These are phyloP conservation scores for Trichacis sp. DNA, from an alignment of 2,888 invertebrate species.

Conservation along the genomic window DNA sequence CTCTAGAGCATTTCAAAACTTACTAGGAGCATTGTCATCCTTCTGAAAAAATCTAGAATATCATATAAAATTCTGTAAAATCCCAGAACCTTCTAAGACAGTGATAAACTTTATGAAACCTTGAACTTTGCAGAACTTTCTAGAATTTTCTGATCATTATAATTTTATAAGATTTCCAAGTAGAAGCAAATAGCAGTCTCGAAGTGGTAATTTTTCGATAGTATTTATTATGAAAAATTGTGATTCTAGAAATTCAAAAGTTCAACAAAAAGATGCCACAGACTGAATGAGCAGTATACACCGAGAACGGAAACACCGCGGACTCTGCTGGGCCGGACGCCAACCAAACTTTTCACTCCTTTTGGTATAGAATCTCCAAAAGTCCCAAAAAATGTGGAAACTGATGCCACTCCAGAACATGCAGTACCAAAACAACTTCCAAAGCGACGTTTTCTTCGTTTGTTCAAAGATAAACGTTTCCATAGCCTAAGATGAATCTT, in stretches of 20 bases:
- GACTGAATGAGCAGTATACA: constrained; percentile 72
- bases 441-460: constrained; percentile 22
- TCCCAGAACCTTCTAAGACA: no score
- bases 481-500: constrained; percentile 24
- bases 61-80: no score
- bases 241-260: constrained; percentile 70
- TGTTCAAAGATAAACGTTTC: constrained; percentile 29
- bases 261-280: constrained; percentile 72
- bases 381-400: constrained; percentile 71
- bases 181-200: no score
- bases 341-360: constrained; percentile 81
- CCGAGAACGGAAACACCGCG: constrained; percentile 68
- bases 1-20: no score
- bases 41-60: no score
- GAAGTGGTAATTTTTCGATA: no score
- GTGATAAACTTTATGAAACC: no score
- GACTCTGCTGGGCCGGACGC: constrained; percentile 75
- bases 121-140: no score
- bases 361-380: constrained; percentile 82
- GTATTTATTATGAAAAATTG: constrained; percentile 7
- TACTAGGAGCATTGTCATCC: no score
- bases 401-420: constrained; percentile 69
- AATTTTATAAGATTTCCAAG: no score
- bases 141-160: no score
- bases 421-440: constrained; percentile 36